Conservation (phyloP, 2,888 invertebrate genomes). For the Dicyrtoma fusca region DNA sequence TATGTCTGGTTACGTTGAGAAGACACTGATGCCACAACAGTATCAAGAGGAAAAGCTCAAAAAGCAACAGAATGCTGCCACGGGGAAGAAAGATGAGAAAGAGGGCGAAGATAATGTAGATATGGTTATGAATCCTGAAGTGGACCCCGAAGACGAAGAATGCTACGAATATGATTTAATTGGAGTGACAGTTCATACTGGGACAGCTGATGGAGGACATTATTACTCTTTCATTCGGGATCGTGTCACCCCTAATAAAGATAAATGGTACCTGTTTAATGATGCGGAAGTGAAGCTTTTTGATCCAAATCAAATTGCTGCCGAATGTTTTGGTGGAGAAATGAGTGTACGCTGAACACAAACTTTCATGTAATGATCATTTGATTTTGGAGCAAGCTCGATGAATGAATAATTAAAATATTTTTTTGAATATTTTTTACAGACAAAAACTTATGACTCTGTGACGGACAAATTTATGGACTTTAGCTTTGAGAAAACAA, state of each 20-base stretch:
- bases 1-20: conserved; percentile 94
- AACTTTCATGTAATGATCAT: background rate
- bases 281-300: conserved; percentile 94
- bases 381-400: too few relatives aligned
- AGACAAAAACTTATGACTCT: conserved; percentile 95
- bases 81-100: conserved; percentile 32
- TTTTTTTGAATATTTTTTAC: conserved; percentile 58
- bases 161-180: conserved; percentile 73
- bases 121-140: conserved; percentile 56
- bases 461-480: conserved; percentile 97
- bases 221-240: conserved; percentile 77
- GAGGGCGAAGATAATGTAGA: conserved; percentile 25
- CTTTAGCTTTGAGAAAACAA: conserved; percentile 96
- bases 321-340: conserved; percentile 96
- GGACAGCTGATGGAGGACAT: conserved; percentile 91
- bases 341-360: conserved; percentile 73
- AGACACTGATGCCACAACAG: conserved; percentile 86
- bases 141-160: conserved; percentile 59
- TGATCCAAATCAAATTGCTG: conserved; percentile 90
- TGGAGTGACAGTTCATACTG: conserved; percentile 95
- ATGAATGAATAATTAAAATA: conserved; percentile 2
- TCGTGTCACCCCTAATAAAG: conserved; percentile 71
- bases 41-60: conserved; percentile 68
- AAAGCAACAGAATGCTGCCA: conserved; percentile 26
- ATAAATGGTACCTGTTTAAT: conserved; percentile 91